Evolutionary conservation across 2,888 invertebrate species (phyloP), one percentile per base, ranked within the genome.

Genomic region (Trichopria drosophilae): DNA sequence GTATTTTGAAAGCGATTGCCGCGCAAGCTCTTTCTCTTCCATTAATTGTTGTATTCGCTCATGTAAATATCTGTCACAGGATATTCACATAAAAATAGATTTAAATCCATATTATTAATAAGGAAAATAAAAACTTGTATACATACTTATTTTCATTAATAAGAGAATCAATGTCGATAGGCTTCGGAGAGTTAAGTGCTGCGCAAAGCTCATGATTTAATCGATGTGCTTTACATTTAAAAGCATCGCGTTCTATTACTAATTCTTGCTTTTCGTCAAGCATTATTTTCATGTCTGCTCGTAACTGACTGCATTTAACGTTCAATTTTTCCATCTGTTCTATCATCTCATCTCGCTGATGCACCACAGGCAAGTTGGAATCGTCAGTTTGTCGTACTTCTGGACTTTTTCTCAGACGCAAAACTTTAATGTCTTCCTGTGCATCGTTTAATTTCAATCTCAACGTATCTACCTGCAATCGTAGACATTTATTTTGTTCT

Each of bases 201-300:
- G 84, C 84, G 61, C 86, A 84, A 13, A 93, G 80, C 69, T 91
- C 89, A 60, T 88, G 85, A 73, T 91, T 91, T 16, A 92, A 78
- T 7, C 90, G 79, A 68, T 90, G 89, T 3, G 88, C 87, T 78
- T 92, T 92, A 62, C 83, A 85, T 68, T 89, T 88, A 68, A 88
- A 91, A 18, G 88, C 87, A 72, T 92, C 91, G 52, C 90, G 79
- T 69, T 92, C 90, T 4, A 83, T 84, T 13, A 86, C 83, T 23
- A 88, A 73, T 68, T 92, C 92, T 67, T 91, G 90, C 68, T 91
- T 92, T 69, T 92, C 92, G 72, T 92, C 92, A 34, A 92, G 73
- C 20, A 90, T 81, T 5, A 85, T 82, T 70, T 90, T 84, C 23
- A 92, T 80, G 74, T 93, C 91, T 35, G 84, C 78, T 65, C 87